Evolutionary conservation across 2,113 vertebrate species (phyloP).

Genomic region (Onychostruthus taczanowskii): DNA sequence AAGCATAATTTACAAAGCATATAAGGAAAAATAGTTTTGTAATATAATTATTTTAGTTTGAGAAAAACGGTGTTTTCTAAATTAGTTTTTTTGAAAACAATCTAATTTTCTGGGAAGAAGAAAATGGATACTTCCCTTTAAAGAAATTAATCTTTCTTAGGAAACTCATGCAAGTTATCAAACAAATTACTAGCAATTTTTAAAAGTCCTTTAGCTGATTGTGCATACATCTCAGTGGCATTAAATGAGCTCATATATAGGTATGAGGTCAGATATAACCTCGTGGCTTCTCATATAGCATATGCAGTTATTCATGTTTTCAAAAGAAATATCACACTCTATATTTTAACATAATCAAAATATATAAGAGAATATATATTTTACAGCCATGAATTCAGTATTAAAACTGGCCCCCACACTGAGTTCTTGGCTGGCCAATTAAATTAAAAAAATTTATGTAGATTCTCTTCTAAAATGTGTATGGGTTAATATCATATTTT

Average conservation of each 20-base stretch:
- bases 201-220: not conserved
- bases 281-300: not conserved
- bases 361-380: not conserved
- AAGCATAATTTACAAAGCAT: not conserved
- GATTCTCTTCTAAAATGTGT: not conserved
- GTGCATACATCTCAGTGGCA: not conserved
- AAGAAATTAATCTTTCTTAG: not conserved
- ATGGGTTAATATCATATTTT: not conserved
- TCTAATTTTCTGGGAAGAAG: constrained; percentile 15
- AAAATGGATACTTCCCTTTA: not conserved
- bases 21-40: not conserved
- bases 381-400: not conserved
- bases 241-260: not conserved
- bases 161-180: not conserved
- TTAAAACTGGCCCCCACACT: not conserved
- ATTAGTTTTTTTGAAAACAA: not conserved
- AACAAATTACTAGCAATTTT: not conserved
- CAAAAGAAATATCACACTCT: not conserved
- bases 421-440: not conserved
- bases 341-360: not conserved
- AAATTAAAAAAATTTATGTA: not conserved
- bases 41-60: not conserved
- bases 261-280: not conserved
- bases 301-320: not conserved
- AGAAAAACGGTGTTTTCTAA: not conserved